Conservation (phyloP, 30 jellyfish, hydroid and myxozoan species). For the Hydractinia symbiolongicarpus region DNA sequence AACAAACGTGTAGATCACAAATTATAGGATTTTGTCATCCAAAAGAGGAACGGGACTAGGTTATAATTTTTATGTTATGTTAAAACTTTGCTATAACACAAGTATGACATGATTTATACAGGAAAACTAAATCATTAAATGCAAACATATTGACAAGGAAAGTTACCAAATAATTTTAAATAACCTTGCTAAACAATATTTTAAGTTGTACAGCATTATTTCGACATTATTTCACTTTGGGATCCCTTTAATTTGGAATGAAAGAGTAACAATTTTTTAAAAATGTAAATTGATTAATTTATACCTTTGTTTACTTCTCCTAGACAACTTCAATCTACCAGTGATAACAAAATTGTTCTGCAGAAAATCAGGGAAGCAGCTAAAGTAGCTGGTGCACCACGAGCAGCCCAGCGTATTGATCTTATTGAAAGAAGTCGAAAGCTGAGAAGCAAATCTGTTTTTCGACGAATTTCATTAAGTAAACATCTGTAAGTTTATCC, state of each 20-base stretch:
- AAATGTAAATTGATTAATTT: not conserved
- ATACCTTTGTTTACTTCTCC: not conserved
- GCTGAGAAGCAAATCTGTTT: constrained; percentile 12
- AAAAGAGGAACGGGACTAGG: no score
- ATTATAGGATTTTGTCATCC: no score
- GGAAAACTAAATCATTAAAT: no score
- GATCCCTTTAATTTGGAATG: not conserved
- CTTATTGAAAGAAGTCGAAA: constrained; percentile 13
- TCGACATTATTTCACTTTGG: no score
- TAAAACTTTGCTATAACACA: no score
- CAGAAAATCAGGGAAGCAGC: constrained; percentile 16
- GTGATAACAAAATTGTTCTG: constrained; percentile 3
- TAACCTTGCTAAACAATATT: no score
- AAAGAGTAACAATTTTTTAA: not conserved
- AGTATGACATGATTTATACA: no score
- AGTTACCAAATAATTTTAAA: no score
- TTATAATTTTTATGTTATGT: no score
- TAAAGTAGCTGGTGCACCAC: constrained; percentile 20
- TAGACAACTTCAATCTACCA: constrained; percentile 13
- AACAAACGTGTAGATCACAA: no score
- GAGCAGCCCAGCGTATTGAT: constrained; percentile 12
- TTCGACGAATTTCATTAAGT: not conserved
- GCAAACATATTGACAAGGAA: no score
- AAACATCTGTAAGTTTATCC: not conserved
- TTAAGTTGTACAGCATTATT: no score